Evolutionary conservation across 2,113 vertebrate genomes (phyloP), one percentile per base, ranked within the genome.

Genomic region (Irena cyanogastra): DNA sequence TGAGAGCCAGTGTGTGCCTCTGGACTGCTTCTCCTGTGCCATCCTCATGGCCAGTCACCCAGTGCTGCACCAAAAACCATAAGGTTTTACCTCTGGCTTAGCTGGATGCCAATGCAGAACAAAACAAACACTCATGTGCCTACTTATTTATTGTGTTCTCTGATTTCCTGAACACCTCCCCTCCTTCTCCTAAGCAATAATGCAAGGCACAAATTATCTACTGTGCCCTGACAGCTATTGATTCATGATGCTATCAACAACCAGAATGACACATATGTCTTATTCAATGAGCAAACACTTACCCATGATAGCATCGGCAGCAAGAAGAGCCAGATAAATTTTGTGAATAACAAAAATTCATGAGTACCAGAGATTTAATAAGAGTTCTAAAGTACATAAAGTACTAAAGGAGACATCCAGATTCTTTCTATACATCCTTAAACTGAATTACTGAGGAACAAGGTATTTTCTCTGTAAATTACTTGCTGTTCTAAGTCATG

Each of bases 161-260:
- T 59, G 47, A 70, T 80, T 59, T 86, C 84, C 82, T 78, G 52
- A 91, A 76, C 11, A 27, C 35, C 49, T 47, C 13, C 17, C 44
- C 66, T 41, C 17, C 22, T 44, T 77, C 49, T 61, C 61, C 37
- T 37, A 60, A 60, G 53, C 79, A 90, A 64, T 74, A 92, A 60
- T 16, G 52, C 35, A 88, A 78, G 64, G 83, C 27, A 35, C 52
- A 71, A 87, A 91, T 81, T 89, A 82, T 68, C 87, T 89, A 23
- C 64, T 82, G 93, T 56, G 41, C 79, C 57, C 85, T 59, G 85
- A 57, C 93, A 96, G 79, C 60, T 94, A 88, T 83, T 83, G 88
- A 95, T 95, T 89, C 85, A 87, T 1, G 9, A 71, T 78, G 52
- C 79, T 83, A 96, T 78, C 90, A 95, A 59, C 79, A 94, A 75